Percentiles rank a stretch among this genome's conserved stretches.
Conservation (phyloP, 2,113 vertebrate genomes). For the Elanus axillaris region DNA sequence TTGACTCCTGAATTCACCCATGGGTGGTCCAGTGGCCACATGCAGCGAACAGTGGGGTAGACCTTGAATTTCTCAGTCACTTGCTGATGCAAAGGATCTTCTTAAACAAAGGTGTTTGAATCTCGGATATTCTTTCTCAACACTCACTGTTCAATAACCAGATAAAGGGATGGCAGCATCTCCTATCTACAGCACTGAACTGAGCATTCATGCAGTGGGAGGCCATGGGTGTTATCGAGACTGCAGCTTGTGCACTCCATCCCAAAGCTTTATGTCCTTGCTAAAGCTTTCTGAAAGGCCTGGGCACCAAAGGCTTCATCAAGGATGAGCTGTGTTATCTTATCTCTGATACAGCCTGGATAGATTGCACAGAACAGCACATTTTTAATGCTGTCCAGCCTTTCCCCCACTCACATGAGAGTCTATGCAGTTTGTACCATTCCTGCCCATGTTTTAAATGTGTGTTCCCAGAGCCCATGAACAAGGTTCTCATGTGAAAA, state of each 20-base stretch:
- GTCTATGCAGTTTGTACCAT: not conserved
- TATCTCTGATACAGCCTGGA: not conserved
- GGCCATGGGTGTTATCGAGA: rapidly evolving
- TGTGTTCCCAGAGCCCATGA: not conserved
- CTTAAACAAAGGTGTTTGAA: not conserved
- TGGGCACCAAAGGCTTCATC: not conserved
- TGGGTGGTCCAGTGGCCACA: not conserved
- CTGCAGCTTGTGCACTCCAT: rapidly evolving
- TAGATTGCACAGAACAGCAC: not conserved
- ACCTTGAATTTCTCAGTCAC: not conserved
- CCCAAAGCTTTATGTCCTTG: not conserved
- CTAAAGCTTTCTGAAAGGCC: not conserved
- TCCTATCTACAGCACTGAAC: rapidly evolving
- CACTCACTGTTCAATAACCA: not conserved
- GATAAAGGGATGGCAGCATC: not conserved
- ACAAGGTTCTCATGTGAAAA: not conserved
- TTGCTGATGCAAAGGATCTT: not conserved
- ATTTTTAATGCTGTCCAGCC: not conserved
- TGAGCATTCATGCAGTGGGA: not conserved
- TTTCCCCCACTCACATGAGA: not conserved
- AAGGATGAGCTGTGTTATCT: not conserved
- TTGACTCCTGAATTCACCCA: not conserved
- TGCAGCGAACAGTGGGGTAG: not conserved
- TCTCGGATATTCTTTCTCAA: not conserved
- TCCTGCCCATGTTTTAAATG: rapidly evolving